phyloP scores from a whole-genome alignment of 2,113 vertebrate species.

The Notothenia rossii region DNA sequence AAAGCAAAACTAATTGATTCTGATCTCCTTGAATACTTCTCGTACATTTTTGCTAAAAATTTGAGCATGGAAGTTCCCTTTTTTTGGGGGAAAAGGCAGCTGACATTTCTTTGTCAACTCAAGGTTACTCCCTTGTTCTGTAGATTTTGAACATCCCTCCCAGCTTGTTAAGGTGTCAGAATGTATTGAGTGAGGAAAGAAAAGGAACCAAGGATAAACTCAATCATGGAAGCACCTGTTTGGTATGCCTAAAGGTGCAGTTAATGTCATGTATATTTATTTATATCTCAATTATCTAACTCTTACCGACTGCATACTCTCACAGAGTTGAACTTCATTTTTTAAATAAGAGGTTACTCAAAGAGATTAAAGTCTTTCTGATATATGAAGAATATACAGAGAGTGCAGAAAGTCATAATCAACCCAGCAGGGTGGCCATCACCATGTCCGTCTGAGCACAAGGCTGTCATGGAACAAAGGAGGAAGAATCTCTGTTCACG shows the following conservation, averaged over 20 bases:
- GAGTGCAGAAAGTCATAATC: slow-evolving; percentile 21
- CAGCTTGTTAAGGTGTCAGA: not conserved
- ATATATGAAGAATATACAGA: slow-evolving; percentile 24
- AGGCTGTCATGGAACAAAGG: slow-evolving; percentile 30
- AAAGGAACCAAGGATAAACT: not conserved
- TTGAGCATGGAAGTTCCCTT: not conserved
- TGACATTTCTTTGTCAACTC: not conserved
- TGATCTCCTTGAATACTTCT: not conserved
- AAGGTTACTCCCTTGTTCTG: not conserved
- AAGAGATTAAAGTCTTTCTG: slow-evolving; percentile 20
- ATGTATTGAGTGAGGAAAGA: not conserved
- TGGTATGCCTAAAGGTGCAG: not conserved
- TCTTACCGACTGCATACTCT: slow-evolving; percentile 8
- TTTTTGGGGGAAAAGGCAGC: not conserved
- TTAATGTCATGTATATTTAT: not conserved
- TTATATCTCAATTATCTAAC: not conserved
- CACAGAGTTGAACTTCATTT: not conserved
- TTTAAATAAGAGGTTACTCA: not conserved
- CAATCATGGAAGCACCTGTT: not conserved
- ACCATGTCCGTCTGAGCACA: slow-evolving; percentile 39
- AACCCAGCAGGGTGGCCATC: slow-evolving; percentile 18
- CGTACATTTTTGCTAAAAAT: not conserved
- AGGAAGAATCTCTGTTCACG: not conserved
- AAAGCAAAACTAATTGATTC: not conserved
- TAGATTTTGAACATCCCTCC: not conserved